Evolutionary conservation across 2,888 invertebrate genomes (phyloP).

Genomic region (Lysandra coridon): DNA sequence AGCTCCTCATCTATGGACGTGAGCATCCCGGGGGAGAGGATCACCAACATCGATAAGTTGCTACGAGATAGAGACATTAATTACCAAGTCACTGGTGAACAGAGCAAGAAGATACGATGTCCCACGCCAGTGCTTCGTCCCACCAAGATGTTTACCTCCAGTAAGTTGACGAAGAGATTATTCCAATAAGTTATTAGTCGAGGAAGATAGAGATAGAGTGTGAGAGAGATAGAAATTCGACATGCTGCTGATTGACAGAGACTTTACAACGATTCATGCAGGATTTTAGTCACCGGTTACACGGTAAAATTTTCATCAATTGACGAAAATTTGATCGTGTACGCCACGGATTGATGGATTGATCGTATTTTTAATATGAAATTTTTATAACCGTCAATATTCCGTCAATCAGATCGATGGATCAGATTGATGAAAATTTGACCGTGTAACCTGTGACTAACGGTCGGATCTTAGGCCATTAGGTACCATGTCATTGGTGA

Average conservation of each 20-base stretch:
- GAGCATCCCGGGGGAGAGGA: slow-evolving; percentile 58
- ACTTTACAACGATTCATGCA: slow-evolving; percentile 44
- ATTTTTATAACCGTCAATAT: too few species aligned
- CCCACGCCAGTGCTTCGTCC: background rate
- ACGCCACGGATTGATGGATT: too few species aligned
- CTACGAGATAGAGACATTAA: slow-evolving; percentile 58
- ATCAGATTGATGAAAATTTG: too few species aligned
- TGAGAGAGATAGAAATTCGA: slow-evolving; percentile 47
- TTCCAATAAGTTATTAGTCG: too few species aligned
- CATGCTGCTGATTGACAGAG: slow-evolving; percentile 60
- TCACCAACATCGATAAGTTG: slow-evolving; percentile 59
- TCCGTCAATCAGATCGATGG: too few species aligned
- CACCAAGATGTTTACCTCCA: background rate
- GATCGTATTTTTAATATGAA: too few species aligned
- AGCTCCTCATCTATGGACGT: slow-evolving; percentile 52
- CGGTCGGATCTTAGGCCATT: too few species aligned
- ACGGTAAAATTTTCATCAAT: too few species aligned
- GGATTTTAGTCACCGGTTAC: too few species aligned
- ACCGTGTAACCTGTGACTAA: too few species aligned
- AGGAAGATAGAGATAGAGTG: background rate
- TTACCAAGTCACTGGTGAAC: slow-evolving; percentile 49
- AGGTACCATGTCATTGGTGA: slow-evolving; percentile 42
- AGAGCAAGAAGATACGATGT: background rate
- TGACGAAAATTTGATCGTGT: too few species aligned
- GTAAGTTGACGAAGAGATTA: too few species aligned